Evolutionary conservation across 1,140 invertebrate genomes (phyloP).

Genomic region (Leptinotarsa texana): DNA sequence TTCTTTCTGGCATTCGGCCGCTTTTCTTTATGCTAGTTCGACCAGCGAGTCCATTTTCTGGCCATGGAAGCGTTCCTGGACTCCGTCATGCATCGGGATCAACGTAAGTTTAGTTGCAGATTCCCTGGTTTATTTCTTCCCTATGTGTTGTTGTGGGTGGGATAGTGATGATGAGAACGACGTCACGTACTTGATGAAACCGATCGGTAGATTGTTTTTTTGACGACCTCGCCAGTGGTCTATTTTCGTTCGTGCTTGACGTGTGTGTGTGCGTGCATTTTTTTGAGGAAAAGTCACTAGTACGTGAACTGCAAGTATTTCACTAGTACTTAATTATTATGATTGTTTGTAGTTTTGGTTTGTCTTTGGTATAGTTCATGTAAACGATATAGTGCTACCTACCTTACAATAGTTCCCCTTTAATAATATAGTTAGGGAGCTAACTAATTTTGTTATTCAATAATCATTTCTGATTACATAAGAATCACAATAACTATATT

Average conservation of each 20-base stretch:
- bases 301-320: too few relatives aligned
- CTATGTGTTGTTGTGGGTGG: slow-evolving; percentile 15
- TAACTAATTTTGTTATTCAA: too few relatives aligned
- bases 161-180: background rate
- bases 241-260: background rate
- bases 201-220: slow-evolving; percentile 9
- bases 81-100: slow-evolving; percentile 12
- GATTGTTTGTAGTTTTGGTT: too few relatives aligned
- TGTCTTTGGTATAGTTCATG: too few relatives aligned
- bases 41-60: background rate
- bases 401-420: too few relatives aligned
- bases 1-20: background rate
- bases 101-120: slow-evolving; percentile 18
- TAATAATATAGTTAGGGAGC: too few relatives aligned
- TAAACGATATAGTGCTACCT: too few relatives aligned
- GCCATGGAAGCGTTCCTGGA: background rate
- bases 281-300: background rate
- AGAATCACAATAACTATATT: too few relatives aligned
- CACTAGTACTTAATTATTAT: too few relatives aligned
- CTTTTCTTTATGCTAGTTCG: slow-evolving; percentile 4
- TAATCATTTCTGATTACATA: too few relatives aligned
- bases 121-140: slow-evolving; percentile 11
- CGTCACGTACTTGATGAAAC: background rate
- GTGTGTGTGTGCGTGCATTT: background rate
- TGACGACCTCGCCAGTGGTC: background rate